Conservation (phyloP, 2,113 vertebrate genomes). For the Zosterops borbonicus region DNA sequence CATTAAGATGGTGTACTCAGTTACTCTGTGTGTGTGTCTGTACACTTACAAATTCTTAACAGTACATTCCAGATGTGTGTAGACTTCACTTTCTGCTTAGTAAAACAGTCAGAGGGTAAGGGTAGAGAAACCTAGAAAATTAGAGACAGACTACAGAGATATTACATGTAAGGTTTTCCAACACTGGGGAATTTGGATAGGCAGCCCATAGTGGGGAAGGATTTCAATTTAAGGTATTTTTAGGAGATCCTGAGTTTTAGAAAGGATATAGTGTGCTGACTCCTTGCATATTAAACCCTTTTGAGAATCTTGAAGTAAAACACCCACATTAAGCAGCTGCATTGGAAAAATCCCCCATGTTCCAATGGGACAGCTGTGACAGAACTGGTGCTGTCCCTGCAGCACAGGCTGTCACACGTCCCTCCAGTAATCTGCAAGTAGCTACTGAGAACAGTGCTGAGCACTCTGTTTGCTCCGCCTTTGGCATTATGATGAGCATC, state of each 20-base stretch:
- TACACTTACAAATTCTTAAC: not conserved
- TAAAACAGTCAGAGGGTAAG: not conserved
- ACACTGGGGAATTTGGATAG: not conserved
- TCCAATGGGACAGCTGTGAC: not conserved
- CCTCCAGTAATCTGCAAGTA: not conserved
- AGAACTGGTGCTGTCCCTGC: not conserved
- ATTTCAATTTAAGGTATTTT: not conserved
- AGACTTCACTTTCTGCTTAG: not conserved
- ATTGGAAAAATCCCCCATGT: not conserved
- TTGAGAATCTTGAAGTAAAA: not conserved
- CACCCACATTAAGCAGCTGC: not conserved
- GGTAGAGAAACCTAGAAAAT: not conserved
- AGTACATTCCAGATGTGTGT: not conserved
- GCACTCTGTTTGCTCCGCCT: not conserved
- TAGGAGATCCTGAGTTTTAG: not conserved
- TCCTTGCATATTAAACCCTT: not conserved
- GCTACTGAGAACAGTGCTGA: not conserved
- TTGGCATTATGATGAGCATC: not conserved
- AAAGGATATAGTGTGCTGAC: not conserved
- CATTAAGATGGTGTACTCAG: not conserved
- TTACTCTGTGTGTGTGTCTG: not conserved
- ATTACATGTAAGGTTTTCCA: not conserved
- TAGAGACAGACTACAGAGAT: not conserved
- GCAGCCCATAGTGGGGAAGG: not conserved
- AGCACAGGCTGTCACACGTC: not conserved